phyloP scores from a whole-genome alignment of 1,140 invertebrate genomes.

The Tribolium madens region DNA sequence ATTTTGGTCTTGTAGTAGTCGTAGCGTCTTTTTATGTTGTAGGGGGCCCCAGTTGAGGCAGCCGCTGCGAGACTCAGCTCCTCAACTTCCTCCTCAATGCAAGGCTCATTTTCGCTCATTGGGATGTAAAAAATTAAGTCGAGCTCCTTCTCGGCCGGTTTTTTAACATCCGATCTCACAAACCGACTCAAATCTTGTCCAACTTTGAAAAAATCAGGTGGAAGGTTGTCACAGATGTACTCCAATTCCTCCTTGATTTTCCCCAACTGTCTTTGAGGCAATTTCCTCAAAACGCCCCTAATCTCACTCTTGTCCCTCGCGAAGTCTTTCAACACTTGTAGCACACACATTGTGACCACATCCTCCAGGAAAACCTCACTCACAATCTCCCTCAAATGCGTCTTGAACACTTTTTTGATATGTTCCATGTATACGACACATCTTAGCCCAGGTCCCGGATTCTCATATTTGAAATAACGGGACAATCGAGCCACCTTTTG shows the following conservation, averaged over 20 bases:
- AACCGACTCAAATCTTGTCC: neutral
- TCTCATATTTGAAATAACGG: slow-evolving; percentile 51
- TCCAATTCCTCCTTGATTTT: slow-evolving; percentile 50
- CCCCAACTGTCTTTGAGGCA: slow-evolving; percentile 49
- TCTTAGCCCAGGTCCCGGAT: slow-evolving; percentile 21
- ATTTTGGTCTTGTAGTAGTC: slow-evolving; percentile 50
- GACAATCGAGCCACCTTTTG: slow-evolving; percentile 51
- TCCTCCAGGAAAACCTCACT: slow-evolving; percentile 52
- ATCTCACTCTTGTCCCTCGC: slow-evolving; percentile 21
- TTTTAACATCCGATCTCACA: neutral
- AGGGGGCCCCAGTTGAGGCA: neutral
- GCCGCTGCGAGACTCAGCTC: slow-evolving; percentile 12
- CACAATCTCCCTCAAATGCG: slow-evolving; percentile 44
- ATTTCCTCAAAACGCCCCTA: slow-evolving; percentile 45
- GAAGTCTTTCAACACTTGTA: slow-evolving; percentile 47
- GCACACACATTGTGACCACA: slow-evolving; percentile 43
- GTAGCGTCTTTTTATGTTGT: slow-evolving; percentile 38
- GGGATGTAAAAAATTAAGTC: slow-evolving; percentile 57
- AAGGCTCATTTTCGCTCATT: slow-evolving; percentile 51
- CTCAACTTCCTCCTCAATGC: slow-evolving; percentile 49
- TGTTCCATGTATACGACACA: slow-evolving; percentile 52
- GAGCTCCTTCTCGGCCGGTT: slow-evolving; percentile 41
- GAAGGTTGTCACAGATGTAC: slow-evolving; percentile 50
- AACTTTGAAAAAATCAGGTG: slow-evolving; percentile 48
- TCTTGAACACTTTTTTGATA: slow-evolving; percentile 1